Percentiles rank a stretch among this genome's conserved stretches.
Evolutionary conservation across 1,140 invertebrate genomes (phyloP).

Genomic region (Triops longicaudatus): DNA sequence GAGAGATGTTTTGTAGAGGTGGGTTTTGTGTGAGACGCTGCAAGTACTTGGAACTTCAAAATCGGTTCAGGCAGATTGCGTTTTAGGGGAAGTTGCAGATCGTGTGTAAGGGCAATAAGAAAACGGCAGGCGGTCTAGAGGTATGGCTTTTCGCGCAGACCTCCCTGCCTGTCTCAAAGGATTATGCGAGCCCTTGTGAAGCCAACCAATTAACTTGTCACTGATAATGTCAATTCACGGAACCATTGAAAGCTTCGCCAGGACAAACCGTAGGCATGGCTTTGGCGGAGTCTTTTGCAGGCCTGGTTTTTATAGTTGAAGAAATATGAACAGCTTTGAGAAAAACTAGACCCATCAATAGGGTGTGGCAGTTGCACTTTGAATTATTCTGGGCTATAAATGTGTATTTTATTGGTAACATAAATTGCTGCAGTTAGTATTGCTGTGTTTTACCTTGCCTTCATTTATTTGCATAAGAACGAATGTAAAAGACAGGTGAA

Average conservation of each 20-base stretch:
- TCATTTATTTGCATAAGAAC: no score
- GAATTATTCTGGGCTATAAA: no score
- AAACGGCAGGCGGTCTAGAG: neutral
- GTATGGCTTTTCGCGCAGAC: neutral
- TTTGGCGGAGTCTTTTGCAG: neutral
- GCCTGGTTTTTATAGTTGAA: neutral
- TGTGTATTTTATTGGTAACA: no score
- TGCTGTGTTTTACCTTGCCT: no score
- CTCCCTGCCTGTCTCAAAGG: slow-evolving; percentile 13
- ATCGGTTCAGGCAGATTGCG: neutral
- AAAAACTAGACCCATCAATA: no score
- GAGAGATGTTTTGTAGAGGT: neutral
- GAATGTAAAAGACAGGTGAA: no score
- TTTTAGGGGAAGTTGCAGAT: neutral
- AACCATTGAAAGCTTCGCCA: neutral
- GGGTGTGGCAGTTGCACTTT: no score
- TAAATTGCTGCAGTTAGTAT: no score
- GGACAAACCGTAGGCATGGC: neutral
- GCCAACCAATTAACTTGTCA: slow-evolving; percentile 11
- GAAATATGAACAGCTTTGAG: no score
- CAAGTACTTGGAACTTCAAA: neutral
- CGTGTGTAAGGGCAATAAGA: slow-evolving; percentile 12
- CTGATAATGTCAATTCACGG: slow-evolving; percentile 1
- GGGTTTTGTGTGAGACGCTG: neutral
- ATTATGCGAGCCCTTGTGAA: slow-evolving; percentile 2